Base-by-base conservation (phyloP, 1,140 invertebrate genomes). In the Dreissena polymorpha region DNA sequence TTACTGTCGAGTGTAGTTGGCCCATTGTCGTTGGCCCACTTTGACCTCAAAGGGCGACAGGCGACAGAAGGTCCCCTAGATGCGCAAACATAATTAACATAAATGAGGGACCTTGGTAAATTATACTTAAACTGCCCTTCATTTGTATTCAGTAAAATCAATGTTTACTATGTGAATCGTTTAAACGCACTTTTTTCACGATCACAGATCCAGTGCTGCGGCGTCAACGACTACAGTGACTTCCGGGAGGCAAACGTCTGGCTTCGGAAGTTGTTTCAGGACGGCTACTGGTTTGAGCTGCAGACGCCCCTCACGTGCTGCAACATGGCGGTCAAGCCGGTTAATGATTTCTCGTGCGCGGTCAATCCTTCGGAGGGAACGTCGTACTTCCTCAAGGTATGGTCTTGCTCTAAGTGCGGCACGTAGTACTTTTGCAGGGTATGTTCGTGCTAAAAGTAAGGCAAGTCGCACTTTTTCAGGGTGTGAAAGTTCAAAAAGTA, bases 251-350 rank as follows among this genome's bases (percentile, higher is more conserved):
- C 51, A 13, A 39, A 21, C 14, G 8, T 29, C 0, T 79, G 77
- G 77, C 63, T 65, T n/a, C 67, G 77, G 7, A 70, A 63, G 18
- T 53, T 79, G 13, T 79, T 60, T 25, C 67, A 70, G 39, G 77
- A 79, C 39, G 77, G 77, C 23, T 71, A 68, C 53, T 79, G 77
- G 77, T 79, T 79, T 51, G 14, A 57, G 5, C 68, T 79, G 23
- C 12, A 79, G 63, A 79, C 77, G 18, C 77, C 77, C n/a, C 8
- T 79, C 7, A 69, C 77, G 3, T 79, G 77, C 39, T 79, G 77
- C 68, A 69, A 71, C 25, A 23, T 79, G 68, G 68, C 25, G 29
- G 18, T 10, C 12, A 79, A 57, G 21, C 25, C 63, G 1, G 51
- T 21, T 3, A 39, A 39, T n/a, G 77, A 70, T 13, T 79, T 79